Base-by-base conservation (phyloP, 1,140 invertebrate species). In the Eubasilissa regina region DNA sequence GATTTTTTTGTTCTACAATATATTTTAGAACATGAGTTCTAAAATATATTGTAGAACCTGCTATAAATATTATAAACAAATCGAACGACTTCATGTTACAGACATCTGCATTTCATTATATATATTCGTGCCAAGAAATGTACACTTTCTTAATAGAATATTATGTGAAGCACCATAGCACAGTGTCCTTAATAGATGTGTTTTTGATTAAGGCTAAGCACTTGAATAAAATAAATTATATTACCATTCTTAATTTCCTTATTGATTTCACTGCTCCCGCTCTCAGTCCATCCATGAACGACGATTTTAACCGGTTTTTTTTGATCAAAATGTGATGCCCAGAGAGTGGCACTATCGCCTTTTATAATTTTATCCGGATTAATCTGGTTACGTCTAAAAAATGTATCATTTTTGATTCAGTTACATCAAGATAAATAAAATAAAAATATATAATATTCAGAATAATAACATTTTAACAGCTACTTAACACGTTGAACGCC, bases 211-310 rank as follows among this genome's bases (percentile, higher is more conserved):
- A 51, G 47, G 47, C 47, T 9, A 51, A 51, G 48, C 1, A 1
- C 8, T 51, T 13, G 9, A 51, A 8, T 13, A 13, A 15, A 1
- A 13, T 15, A 13, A 15, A 13, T 56, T n/a, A 7, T 56, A n/a
- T 48, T 83, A 86, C 85, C 84, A 48, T 85, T 70, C 10, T 74
- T 82, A 12, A 85, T 8, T 0, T 62, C 0, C 0, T 25, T 58
- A 48, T 80, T 82, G 25, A 78, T 9, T 7, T 25, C 10, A 1
- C 3, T n/a, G 4, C 55, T 21, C 21, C 80, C 78, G 51, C 17
- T 10, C 13, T 72, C 77, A 9, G 53, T 75, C 85, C 85, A 86
- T 8, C 85, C 85, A 10, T 86, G 85, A 47, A 80, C 77, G 19
- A 86, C 25, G 0, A 86, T 15, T 21, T 76, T 76, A 1, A 84